These are phyloP conservation scores for Andricus quercusramuli DNA, from an alignment of 2,888 invertebrate genomes.

Conservation along the genomic window DNA sequence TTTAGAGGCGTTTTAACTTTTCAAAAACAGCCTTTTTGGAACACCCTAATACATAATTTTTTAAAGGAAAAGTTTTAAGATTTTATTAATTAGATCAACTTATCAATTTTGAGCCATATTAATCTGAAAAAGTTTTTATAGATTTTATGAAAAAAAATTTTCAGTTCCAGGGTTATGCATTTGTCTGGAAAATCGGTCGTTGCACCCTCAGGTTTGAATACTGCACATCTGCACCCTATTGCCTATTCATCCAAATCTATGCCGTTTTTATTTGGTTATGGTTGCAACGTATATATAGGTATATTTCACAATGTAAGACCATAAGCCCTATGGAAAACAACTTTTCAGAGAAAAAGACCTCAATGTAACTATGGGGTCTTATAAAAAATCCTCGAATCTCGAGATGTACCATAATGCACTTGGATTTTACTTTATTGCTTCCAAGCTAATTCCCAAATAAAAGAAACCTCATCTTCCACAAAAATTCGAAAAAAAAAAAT, in stretches of 20 bases:
- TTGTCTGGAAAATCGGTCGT: background rate
- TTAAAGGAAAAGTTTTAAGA: too few species aligned
- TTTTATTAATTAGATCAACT: too few species aligned
- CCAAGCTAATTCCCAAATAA: background rate
- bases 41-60: too few species aligned
- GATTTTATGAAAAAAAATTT: background rate
- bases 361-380: conserved; percentile 5
- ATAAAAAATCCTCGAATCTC: conserved; percentile 18
- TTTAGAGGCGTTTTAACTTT: too few species aligned
- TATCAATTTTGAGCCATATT: background rate
- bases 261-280: conserved; percentile 23
- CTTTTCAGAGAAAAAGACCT: conserved; percentile 18
- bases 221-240: conserved; percentile 31
- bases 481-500: too few species aligned
- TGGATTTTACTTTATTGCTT: conserved; percentile 5
- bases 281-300: conserved; percentile 22
- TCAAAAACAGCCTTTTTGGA: too few species aligned
- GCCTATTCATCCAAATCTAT: conserved; percentile 20
- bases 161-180: background rate
- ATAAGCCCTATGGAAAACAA: conserved; percentile 7
- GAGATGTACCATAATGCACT: background rate
- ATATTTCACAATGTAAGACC: conserved; percentile 36
- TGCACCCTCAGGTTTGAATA: conserved; percentile 2
- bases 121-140: background rate
- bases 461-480: background rate